Evolutionary conservation across 2,888 invertebrate genomes (phyloP).

Genomic region (Epicampocera succincta): DNA sequence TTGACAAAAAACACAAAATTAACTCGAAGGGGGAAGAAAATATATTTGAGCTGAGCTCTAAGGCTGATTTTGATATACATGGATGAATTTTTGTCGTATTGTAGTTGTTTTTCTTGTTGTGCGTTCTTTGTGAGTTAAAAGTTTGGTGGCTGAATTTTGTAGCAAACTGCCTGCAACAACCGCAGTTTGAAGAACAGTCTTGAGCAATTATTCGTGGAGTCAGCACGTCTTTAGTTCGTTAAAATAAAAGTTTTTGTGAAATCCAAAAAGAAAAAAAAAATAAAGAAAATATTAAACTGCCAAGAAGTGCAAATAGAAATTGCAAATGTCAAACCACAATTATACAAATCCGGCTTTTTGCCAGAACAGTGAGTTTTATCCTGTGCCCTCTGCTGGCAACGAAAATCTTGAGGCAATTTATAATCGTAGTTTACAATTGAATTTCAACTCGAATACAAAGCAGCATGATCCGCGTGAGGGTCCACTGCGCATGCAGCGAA

Average conservation of each 20-base stretch:
- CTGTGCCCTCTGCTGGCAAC: constrained; percentile 77
- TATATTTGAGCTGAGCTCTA: constrained; percentile 65
- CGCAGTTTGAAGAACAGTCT: constrained; percentile 56
- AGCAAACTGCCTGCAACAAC: constrained; percentile 44
- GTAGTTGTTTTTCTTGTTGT: constrained; percentile 13
- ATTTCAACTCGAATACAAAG: constrained; percentile 71
- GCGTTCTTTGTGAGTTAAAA: constrained; percentile 42
- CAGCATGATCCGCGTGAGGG: constrained; percentile 76
- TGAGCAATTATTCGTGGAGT: constrained; percentile 47
- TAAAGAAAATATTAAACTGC: constrained; percentile 35
- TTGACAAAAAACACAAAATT: constrained; percentile 37
- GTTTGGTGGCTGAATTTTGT: constrained; percentile 45
- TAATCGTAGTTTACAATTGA: constrained; percentile 78
- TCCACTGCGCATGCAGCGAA: constrained; percentile 81
- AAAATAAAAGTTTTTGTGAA: constrained; percentile 4
- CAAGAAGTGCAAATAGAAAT: constrained; percentile 16
- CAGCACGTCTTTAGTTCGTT: constrained; percentile 33
- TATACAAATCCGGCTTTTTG: constrained; percentile 92
- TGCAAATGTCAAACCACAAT: constrained; percentile 82
- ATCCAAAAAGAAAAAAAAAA: constrained; percentile 5
- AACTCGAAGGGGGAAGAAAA: constrained; percentile 57
- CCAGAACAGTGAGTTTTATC: constrained; percentile 87
- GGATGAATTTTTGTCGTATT: constrained; percentile 66
- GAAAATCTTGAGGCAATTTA: constrained; percentile 76
- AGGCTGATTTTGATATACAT: constrained; percentile 60